Evolutionary conservation across 2,888 invertebrate species (phyloP).

Genomic region (Pocota personata): DNA sequence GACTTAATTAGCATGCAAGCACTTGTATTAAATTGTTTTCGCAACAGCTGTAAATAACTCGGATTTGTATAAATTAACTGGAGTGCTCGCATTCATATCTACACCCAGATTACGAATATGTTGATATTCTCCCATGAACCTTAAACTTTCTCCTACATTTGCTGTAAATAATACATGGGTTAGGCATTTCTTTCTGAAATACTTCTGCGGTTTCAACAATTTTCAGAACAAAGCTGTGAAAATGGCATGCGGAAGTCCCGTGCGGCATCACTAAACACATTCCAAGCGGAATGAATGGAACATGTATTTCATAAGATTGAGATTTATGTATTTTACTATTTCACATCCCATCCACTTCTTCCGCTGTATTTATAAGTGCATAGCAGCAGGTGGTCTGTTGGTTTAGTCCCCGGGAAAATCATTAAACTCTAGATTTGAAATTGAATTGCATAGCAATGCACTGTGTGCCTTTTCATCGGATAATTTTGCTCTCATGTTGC

Average conservation of each 20-base stretch:
- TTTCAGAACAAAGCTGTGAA: slow-evolving; percentile 61
- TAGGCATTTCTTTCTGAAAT: neutral
- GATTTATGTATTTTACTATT: neutral
- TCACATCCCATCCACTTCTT: slow-evolving; percentile 30
- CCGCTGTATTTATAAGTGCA: neutral
- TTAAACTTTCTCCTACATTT: neutral
- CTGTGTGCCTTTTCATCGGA: too few species aligned
- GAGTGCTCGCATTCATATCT: too few species aligned
- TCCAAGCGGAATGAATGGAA: slow-evolving; percentile 5
- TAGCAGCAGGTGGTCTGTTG: slow-evolving; percentile 17
- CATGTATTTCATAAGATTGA: slow-evolving; percentile 43
- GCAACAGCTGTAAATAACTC: too few species aligned
- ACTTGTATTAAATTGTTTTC: too few species aligned
- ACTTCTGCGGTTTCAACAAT: slow-evolving; percentile 32
- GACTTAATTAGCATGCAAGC: too few species aligned
- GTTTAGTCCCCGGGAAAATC: neutral
- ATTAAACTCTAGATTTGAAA: slow-evolving; percentile 1
- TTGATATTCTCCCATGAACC: neutral
- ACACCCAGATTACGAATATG: too few species aligned
- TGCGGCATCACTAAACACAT: slow-evolving; percentile 36
- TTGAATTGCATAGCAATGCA: neutral
- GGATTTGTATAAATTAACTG: too few species aligned
- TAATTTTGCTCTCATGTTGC: too few species aligned
- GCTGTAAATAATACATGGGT: neutral
- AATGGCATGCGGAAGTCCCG: neutral